Evolutionary conservation across 2,113 vertebrate genomes (phyloP), one percentile per base, ranked within the genome.

Genomic region (Saguinus midas): DNA sequence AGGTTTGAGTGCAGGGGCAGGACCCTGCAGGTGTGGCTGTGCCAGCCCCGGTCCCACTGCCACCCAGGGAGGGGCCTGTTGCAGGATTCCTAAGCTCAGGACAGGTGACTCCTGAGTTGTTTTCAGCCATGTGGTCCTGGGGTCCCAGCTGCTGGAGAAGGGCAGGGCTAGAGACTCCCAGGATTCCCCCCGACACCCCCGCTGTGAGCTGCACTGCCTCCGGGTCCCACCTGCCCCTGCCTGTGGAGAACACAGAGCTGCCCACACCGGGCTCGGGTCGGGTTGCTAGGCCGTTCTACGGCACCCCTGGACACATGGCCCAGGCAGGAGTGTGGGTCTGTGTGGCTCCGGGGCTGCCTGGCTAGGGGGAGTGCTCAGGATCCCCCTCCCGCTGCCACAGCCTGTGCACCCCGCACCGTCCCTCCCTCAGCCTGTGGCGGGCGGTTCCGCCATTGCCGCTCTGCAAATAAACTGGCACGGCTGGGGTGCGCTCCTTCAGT

Each of bases 401-500:
- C 29, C 64, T 18, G 23, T 5, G 17, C 17, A n/a, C 57, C 23
- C 1, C 25, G 3, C 40, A n/a, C 37, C 5, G 10, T 25, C 37
- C 11, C 32, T 97, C 97, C 94, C 97, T 97, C 96, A 87, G 86
- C 93, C 96, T 68, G 95, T 85, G 85, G 96, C 95, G 96, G 97
- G 96, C 87, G 75, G 95, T 96, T 97, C 95, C 96, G 50, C 90
- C 0, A 11, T 97, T 98, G 97, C 97, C 96, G 98, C 96, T 98
- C 96, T 98, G 96, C 97, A 96, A 97, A 97, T 98, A 97, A 98
- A 97, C 96, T 58, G 23, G 5, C 85, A 95, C 4, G 27, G 96
- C 97, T 98, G 97, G 97, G 98, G 97, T 85, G 88, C 98, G 98
- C 97, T 98, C 97, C 97, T 98, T 97, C 96, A 97, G 96, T 97